Percentiles rank a stretch among this genome's conserved stretches.
Conservation (phyloP, 23 tunicate genomes). For the Pegea sp. region DNA sequence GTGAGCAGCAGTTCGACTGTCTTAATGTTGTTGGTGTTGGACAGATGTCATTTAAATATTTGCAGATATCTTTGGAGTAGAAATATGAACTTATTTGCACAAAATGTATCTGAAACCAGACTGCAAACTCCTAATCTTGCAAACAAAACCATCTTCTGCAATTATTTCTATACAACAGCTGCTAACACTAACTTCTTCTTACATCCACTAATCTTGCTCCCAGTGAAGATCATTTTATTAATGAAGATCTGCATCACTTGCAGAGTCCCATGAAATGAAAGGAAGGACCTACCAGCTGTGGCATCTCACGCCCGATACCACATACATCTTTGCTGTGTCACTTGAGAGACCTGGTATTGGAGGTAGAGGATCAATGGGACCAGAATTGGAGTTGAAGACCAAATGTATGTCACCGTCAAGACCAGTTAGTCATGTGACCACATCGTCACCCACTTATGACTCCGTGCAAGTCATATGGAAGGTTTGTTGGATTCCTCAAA, state of each 20-base stretch:
- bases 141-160: too few species aligned
- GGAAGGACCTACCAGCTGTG: slow-evolving; percentile 30
- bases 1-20: too few species aligned
- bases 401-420: slow-evolving; percentile 47
- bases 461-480: slow-evolving; percentile 33
- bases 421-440: slow-evolving; percentile 13
- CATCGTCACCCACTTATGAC: slow-evolving; percentile 3
- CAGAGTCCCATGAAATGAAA: slow-evolving; percentile 48
- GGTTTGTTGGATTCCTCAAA: slow-evolving; percentile 10
- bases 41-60: too few species aligned
- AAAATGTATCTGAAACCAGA: too few species aligned
- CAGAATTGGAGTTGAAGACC: slow-evolving; percentile 21
- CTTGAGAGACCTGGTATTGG: slow-evolving; percentile 72
- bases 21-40: too few species aligned
- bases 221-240: neutral
- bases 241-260: neutral
- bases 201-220: too few species aligned
- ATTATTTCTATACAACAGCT: neutral
- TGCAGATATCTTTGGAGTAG: too few species aligned
- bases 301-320: slow-evolving; percentile 92
- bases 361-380: slow-evolving; percentile 67
- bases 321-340: slow-evolving; percentile 47
- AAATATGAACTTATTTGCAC: too few species aligned
- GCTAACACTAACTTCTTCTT: neutral
- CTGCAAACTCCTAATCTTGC: too few species aligned